These are phyloP conservation scores for Dicycla oo DNA, from an alignment of 2,888 invertebrate species.

Conservation along the genomic window DNA sequence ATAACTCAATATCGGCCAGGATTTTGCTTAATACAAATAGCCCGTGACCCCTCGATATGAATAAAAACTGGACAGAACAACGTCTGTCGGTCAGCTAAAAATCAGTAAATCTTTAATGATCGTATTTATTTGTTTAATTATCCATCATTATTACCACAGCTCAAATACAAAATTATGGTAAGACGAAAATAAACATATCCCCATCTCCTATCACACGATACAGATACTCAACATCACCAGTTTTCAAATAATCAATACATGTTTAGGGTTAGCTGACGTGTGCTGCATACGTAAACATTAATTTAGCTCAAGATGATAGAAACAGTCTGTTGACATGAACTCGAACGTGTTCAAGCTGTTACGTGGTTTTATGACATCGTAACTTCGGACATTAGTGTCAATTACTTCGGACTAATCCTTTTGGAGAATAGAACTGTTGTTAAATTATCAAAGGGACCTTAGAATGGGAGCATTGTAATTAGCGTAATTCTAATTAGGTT, in stretches of 20 bases:
- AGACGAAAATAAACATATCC: neutral
- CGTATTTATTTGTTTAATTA: neutral
- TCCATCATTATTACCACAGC: too few relatives aligned
- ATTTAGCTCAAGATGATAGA: slow-evolving; percentile 54
- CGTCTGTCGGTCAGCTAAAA: too few relatives aligned
- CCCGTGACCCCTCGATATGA: too few relatives aligned
- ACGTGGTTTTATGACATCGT: slow-evolving; percentile 55
- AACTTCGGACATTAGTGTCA: slow-evolving; percentile 58
- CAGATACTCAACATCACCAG: slow-evolving; percentile 20
- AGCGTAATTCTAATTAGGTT: neutral
- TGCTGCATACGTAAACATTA: slow-evolving; percentile 57
- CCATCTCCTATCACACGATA: neutral
- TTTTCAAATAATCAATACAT: slow-evolving; percentile 50
- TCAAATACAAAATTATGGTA: too few relatives aligned
- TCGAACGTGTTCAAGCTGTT: slow-evolving; percentile 56
- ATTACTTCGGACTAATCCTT: slow-evolving; percentile 49
- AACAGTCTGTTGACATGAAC: slow-evolving; percentile 53
- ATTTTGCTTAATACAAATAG: too few relatives aligned
- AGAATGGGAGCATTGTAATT: slow-evolving; percentile 7
- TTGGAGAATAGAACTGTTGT: slow-evolving; percentile 19
- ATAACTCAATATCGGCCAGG: too few relatives aligned
- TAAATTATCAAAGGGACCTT: slow-evolving; percentile 9
- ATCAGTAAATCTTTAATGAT: neutral
- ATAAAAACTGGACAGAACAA: too few relatives aligned
- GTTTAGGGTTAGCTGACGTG: slow-evolving; percentile 31